These are phyloP conservation scores for Chloropsis cyanopogon DNA, from an alignment of 2,113 vertebrate species.

Conservation along the genomic window DNA sequence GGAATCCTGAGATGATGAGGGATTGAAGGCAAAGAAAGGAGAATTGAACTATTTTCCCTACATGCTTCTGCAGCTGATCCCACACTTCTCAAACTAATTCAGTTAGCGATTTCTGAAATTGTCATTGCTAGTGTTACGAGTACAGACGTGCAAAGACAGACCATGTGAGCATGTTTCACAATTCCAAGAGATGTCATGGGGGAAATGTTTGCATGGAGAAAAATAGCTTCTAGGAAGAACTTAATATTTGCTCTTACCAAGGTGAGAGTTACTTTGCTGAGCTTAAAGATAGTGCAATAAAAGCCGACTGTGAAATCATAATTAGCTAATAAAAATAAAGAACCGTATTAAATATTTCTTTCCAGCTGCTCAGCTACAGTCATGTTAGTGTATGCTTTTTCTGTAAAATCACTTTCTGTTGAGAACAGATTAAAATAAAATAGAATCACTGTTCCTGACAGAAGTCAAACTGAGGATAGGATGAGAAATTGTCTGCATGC, in stretches of 20 bases:
- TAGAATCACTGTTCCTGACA: background rate
- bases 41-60: constrained; percentile 15
- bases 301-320: background rate
- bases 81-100: background rate
- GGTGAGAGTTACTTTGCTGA: background rate
- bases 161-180: background rate
- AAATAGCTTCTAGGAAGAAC: background rate
- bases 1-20: constrained; percentile 1
- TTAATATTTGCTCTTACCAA: background rate
- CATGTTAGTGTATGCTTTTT: background rate
- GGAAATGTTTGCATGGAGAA: background rate
- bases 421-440: background rate
- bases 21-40: background rate
- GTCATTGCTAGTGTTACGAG: background rate
- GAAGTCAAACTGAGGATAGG: background rate
- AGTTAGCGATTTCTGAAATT: background rate
- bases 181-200: background rate
- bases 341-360: background rate
- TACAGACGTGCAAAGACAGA: background rate
- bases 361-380: background rate
- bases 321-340: constrained; percentile 5
- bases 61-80: background rate
- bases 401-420: background rate
- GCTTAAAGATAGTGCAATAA: background rate
- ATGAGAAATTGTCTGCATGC: background rate